Base-by-base conservation (phyloP, 2,797 vertebrate genomes). In the Chrosomus eos region DNA sequence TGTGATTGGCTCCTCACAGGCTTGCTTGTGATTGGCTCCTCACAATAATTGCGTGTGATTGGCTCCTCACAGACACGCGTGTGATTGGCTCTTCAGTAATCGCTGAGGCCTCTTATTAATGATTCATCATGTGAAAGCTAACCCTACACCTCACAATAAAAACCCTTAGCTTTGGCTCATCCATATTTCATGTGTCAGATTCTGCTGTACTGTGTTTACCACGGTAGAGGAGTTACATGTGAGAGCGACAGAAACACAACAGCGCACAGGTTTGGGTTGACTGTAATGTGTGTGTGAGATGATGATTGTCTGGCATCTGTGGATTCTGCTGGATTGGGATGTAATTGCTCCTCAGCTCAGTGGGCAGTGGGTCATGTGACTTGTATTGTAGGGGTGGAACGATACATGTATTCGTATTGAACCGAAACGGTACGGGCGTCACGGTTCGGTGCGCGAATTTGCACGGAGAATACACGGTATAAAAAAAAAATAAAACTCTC, bases 61-160 rank as follows among this genome's bases (percentile, higher is more conserved):
- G 40, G 40, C 11, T 43, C 11, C 40, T 43, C 33, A 33, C 33
- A 33, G 38, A 0, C 8, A 2, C 38, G 1, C 1, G 7, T 38
- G 38, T 38, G 38, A 38, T 9, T 38, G 38, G 38, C 38, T 9
- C 38, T 8, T 38, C 7, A 68, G 78, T 38, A 60, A 58, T 55
- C 31, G 31, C 31, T 33, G 78, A 75, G 55, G 75, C 43, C 62
- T 38, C 74, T 86, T 62, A 80, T 86, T 62, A 86, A 86, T 80
- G 75, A 86, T 86, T 86, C 62, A 86, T 36, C 62, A 86, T 14
- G 33, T 86, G 81, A 71, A 86, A 86, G 67, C 23, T 73, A 81
- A 83, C 53, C 66, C 81, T 53, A n/a, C 73, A 81, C 28, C 79
- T 48, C 60, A 45, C 3, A 68, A 81, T 67, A 60, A 38, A 38